Evolutionary conservation across 2,113 vertebrate genomes (phyloP).

Genomic region (Sialia sialis): DNA sequence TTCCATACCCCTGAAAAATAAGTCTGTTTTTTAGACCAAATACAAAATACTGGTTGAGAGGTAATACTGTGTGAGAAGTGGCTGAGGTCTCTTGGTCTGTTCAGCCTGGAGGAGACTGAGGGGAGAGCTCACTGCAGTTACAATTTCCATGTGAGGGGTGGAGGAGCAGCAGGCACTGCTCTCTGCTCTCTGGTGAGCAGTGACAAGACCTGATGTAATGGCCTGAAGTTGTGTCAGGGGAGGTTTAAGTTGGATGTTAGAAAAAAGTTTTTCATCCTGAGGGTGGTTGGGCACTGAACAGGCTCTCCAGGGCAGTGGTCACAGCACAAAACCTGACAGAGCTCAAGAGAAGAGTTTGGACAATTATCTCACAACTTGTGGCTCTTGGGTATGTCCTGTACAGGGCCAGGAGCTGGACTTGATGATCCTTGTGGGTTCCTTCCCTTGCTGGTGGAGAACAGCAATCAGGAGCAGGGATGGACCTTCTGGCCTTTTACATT

Average conservation of each 20-base stretch:
- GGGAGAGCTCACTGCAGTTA: accelerated
- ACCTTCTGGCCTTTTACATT: not conserved
- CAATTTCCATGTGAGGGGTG: not conserved
- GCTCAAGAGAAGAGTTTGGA: accelerated
- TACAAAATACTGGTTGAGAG: not conserved
- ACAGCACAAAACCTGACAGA: not conserved
- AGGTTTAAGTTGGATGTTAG: not conserved
- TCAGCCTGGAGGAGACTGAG: not conserved
- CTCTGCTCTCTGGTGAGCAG: accelerated
- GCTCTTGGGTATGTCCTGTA: not conserved
- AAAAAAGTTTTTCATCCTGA: accelerated
- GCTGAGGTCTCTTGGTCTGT: accelerated
- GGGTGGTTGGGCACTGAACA: not conserved
- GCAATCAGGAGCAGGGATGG: not conserved
- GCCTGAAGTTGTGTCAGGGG: not conserved
- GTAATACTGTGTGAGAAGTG: accelerated
- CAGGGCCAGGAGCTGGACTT: not conserved
- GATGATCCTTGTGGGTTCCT: not conserved
- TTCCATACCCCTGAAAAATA: not conserved
- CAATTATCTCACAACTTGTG: not conserved
- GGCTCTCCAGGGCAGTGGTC: not conserved
- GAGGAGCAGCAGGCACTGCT: not conserved
- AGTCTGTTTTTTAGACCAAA: not conserved
- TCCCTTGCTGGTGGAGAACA: not conserved
- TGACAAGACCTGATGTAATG: not conserved